Evolutionary conservation across 2,113 vertebrate species (phyloP).

Genomic region (Otus sunia): DNA sequence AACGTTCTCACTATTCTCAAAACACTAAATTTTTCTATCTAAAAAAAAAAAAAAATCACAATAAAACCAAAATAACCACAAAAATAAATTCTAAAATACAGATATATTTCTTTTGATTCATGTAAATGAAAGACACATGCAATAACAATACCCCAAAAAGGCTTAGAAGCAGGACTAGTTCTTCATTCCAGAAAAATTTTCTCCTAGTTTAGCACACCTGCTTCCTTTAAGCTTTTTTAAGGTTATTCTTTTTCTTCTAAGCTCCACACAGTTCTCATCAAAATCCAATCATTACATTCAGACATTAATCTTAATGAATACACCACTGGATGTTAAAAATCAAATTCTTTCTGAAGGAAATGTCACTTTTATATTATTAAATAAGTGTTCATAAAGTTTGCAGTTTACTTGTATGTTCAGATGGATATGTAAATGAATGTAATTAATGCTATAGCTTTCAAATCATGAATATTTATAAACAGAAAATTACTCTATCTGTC

Average conservation of each 20-base stretch:
- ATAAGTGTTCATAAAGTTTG: constrained; percentile 66
- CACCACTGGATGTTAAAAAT: constrained; percentile 70
- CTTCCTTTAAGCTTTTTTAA: constrained; percentile 63
- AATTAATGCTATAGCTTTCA: constrained; percentile 81
- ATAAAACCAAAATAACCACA: background rate
- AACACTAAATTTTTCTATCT: background rate
- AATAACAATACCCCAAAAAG: background rate
- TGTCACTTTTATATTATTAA: constrained; percentile 66
- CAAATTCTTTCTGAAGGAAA: constrained; percentile 71
- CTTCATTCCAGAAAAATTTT: constrained; percentile 31
- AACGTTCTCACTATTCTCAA: background rate
- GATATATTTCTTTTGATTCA: background rate
- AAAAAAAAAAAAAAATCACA: background rate
- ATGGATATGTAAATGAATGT: constrained; percentile 76
- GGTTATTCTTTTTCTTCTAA: constrained; percentile 48
- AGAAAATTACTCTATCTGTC: constrained; percentile 72
- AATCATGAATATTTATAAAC: constrained; percentile 79
- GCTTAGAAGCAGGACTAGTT: constrained; percentile 20
- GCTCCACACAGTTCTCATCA: constrained; percentile 57
- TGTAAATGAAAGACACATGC: background rate
- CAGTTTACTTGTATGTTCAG: constrained; percentile 68
- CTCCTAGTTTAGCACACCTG: constrained; percentile 37
- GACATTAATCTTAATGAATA: constrained; percentile 77
- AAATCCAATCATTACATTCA: constrained; percentile 66
- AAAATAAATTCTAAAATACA: background rate